phyloP scores from a whole-genome alignment of 92 coral and sea anemone species.

The Hydrozoanthus gracilis region DNA sequence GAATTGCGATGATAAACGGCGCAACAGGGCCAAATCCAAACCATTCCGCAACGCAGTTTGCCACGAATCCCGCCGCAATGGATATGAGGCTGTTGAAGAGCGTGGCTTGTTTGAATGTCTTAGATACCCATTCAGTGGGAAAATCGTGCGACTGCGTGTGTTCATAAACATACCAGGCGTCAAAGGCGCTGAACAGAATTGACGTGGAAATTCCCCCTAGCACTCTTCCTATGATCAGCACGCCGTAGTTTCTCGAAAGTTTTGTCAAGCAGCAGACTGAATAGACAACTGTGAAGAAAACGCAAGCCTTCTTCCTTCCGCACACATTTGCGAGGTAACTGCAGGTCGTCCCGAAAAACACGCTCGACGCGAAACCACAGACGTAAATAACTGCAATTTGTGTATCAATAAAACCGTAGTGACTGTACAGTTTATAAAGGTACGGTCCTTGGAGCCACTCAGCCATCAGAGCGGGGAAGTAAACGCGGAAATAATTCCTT shows the following conservation, averaged over 20 bases:
- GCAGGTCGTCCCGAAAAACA: slow-evolving; percentile 91
- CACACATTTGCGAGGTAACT: slow-evolving; percentile 86
- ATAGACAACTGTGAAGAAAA: slow-evolving; percentile 86
- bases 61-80: slow-evolving; percentile 83
- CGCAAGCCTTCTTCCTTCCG: slow-evolving; percentile 96
- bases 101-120: slow-evolving; percentile 93
- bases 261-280: slow-evolving; percentile 93
- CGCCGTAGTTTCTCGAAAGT: slow-evolving; percentile 86
- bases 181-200: slow-evolving; percentile 91
- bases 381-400: slow-evolving; percentile 96
- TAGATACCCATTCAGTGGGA: slow-evolving; percentile 93
- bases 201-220: slow-evolving; percentile 98
- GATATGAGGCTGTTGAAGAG: slow-evolving; percentile 92
- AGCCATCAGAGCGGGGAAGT: slow-evolving; percentile 94
- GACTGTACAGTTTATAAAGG: slow-evolving; percentile 89
- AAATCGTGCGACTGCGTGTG: slow-evolving; percentile 95
- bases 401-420: slow-evolving; percentile 95
- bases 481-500: slow-evolving; percentile 84
- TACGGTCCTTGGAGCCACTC: slow-evolving; percentile 99
- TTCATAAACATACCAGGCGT: slow-evolving; percentile 96
- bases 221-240: slow-evolving; percentile 85
- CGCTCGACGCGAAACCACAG: slow-evolving; percentile 96
- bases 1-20: slow-evolving; percentile 94
- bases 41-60: slow-evolving; percentile 92
- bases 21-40: slow-evolving; percentile 94